phyloP scores from a whole-genome alignment of 2,888 invertebrate genomes.

The Cybosia mesomella region DNA sequence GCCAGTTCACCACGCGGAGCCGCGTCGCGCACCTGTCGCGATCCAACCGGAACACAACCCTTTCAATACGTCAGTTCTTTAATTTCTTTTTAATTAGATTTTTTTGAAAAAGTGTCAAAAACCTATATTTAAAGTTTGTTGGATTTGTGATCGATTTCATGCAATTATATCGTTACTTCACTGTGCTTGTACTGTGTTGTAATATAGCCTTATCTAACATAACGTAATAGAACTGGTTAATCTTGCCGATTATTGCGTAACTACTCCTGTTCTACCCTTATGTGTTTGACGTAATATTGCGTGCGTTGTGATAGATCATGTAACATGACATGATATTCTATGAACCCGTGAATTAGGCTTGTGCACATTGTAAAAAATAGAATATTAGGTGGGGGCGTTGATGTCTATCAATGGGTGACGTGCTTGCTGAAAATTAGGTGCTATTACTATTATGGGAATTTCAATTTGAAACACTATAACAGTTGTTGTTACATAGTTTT shows the following conservation, averaged over 20 bases:
- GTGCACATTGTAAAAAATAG: neutral
- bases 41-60: conserved; percentile 50
- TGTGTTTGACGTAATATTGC: conserved; percentile 43
- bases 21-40: conserved; percentile 79
- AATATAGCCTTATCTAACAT: conserved; percentile 73
- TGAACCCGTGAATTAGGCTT: neutral
- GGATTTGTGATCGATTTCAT: conserved; percentile 37
- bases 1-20: conserved; percentile 77
- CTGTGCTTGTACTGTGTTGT: conserved; percentile 57
- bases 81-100: conserved; percentile 35
- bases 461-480: neutral
- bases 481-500: neutral
- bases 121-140: conserved; percentile 25
- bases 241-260: conserved; percentile 50
- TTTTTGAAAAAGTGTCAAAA: conserved; percentile 17
- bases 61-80: conserved; percentile 54
- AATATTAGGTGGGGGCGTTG: neutral
- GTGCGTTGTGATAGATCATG: conserved; percentile 48
- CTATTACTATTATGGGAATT: neutral
- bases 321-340: conserved; percentile 27
- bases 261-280: conserved; percentile 48
- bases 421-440: neutral
- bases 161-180: conserved; percentile 48
- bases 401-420: neutral
- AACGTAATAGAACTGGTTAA: conserved; percentile 65